Conservation (phyloP, 2,888 invertebrate genomes). For the Bimastos eiseni region DNA sequence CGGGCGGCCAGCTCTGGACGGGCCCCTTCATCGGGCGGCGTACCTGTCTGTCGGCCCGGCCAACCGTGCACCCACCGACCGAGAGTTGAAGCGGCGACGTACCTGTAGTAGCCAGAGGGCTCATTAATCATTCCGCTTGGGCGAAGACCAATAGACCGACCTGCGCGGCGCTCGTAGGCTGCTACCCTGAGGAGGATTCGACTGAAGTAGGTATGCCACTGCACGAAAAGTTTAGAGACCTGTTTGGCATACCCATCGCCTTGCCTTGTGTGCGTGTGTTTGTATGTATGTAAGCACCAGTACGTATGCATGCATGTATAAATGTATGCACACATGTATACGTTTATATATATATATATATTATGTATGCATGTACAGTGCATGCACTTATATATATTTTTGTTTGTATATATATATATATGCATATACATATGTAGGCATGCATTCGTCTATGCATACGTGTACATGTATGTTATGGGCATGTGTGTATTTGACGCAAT, state of each 20-base stretch:
- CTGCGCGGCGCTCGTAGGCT: background rate
- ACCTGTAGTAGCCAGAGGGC: background rate
- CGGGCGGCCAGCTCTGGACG: background rate
- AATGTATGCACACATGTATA: background rate
- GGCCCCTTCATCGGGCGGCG: background rate
- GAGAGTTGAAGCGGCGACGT: background rate
- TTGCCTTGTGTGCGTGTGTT: background rate
- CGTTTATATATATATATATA: background rate
- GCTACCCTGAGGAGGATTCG: background rate
- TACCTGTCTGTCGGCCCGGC: background rate
- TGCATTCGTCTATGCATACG: too few relatives aligned
- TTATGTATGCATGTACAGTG: background rate
- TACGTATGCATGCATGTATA: background rate
- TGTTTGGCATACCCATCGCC: background rate
- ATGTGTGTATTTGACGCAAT: background rate
- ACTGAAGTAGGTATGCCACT: background rate
- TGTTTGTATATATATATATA: too few relatives aligned
- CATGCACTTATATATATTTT: too few relatives aligned
- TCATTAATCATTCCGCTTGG: background rate
- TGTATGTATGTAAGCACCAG: background rate
- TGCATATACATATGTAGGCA: too few relatives aligned
- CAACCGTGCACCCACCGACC: background rate
- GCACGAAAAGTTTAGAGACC: background rate
- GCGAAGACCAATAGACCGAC: background rate
- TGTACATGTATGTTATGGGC: background rate